Conservation (phyloP, 2,113 vertebrate genomes). For the Neodontobutis hainanensis region DNA sequence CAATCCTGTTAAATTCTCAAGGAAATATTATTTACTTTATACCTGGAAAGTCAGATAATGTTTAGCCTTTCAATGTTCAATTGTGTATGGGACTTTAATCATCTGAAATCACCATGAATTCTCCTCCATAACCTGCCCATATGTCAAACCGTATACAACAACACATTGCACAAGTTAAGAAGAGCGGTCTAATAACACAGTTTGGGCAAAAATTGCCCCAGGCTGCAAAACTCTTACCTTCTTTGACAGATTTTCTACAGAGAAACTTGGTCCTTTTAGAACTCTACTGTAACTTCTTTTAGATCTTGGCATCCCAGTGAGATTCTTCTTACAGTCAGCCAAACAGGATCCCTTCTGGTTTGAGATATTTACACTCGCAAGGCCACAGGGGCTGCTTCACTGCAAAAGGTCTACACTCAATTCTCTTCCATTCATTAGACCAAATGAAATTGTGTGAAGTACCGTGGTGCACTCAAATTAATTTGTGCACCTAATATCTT, state of each 20-base stretch:
- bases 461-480: constrained; percentile 28
- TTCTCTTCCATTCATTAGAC: constrained; percentile 30
- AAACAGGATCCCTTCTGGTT: constrained; percentile 40
- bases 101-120: not conserved
- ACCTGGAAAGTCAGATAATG: not conserved
- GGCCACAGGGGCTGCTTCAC: constrained; percentile 4
- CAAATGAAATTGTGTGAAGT: constrained; percentile 28
- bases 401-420: constrained; percentile 31
- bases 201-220: constrained; percentile 4
- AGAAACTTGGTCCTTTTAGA: constrained; percentile 32
- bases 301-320: constrained; percentile 36
- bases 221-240: constrained; percentile 33
- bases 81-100: not conserved
- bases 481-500: constrained; percentile 59
- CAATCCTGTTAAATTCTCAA: not conserved
- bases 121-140: not conserved
- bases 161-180: constrained; percentile 5
- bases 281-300: constrained; percentile 26
- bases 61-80: constrained; percentile 5
- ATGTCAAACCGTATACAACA: not conserved
- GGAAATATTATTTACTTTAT: constrained; percentile 4
- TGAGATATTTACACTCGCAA: constrained; percentile 39
- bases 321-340: constrained; percentile 31
- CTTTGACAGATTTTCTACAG: constrained; percentile 23
- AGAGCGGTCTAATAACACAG: constrained; percentile 5